Percentiles rank a stretch among this genome's conserved stretches.
Conservation (phyloP, 2,113 vertebrate species). For the Tupaia tana region DNA sequence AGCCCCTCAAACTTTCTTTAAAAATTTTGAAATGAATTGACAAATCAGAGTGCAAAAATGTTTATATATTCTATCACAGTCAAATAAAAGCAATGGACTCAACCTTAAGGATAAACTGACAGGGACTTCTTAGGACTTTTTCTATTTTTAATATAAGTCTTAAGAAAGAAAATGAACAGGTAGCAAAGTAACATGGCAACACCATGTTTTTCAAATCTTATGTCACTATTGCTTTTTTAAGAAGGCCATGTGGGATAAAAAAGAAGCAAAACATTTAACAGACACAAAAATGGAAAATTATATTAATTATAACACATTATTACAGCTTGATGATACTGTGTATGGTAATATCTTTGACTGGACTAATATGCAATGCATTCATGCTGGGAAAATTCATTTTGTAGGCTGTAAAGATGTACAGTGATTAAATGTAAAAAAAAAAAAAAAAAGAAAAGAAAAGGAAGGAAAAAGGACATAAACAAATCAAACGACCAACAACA, state of each 20-base stretch:
- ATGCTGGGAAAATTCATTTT: no score
- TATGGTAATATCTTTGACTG: no score
- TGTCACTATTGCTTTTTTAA: neutral
- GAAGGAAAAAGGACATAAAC: no score
- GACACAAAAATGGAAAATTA: no score
- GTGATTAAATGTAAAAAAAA: no score
- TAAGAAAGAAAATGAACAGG: neutral
- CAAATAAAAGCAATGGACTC: neutral
- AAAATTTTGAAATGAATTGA: neutral
- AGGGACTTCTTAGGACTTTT: neutral
- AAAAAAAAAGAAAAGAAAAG: no score
- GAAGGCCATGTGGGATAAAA: neutral
- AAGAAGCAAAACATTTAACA: no score
- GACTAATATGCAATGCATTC: no score
- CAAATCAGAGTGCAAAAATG: neutral
- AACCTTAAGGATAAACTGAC: neutral
- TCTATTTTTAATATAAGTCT: neutral
- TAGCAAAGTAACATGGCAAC: constrained; percentile 10
- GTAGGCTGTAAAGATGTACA: no score
- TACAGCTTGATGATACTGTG: no score
- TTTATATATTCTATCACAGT: neutral
- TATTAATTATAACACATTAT: no score
- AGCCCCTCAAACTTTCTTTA: neutral
- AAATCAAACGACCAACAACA: no score
- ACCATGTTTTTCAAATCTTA: neutral